phyloP scores from a whole-genome alignment of 2,797 vertebrate species.

The Peromyscus nudipes region DNA sequence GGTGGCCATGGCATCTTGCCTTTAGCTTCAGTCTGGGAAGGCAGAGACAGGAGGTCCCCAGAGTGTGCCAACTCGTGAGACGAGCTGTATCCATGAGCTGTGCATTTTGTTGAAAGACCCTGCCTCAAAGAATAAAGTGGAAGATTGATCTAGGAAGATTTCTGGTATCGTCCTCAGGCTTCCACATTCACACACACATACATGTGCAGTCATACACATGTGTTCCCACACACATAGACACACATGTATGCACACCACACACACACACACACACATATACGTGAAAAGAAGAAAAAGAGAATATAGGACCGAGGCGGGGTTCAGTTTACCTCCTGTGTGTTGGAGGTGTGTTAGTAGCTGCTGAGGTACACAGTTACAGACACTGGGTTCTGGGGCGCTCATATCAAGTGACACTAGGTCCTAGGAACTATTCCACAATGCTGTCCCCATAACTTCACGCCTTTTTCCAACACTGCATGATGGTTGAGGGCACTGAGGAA shows the following conservation, averaged over 20 bases:
- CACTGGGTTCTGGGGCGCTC: neutral
- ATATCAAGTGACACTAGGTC: neutral
- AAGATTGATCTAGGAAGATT: neutral
- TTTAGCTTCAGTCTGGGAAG: neutral
- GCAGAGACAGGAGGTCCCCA: neutral
- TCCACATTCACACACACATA: neutral
- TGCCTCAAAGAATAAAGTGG: neutral
- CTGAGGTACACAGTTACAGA: neutral
- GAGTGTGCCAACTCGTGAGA: neutral
- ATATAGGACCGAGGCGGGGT: fast-evolving
- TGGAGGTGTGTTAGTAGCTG: neutral
- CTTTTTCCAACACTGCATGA: neutral
- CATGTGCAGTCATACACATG: neutral
- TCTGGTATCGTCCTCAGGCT: too few relatives aligned
- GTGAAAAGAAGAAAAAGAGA: neutral
- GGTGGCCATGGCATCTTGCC: neutral
- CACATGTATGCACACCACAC: neutral
- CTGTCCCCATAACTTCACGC: neutral
- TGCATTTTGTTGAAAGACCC: neutral
- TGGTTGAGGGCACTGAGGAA: neutral
- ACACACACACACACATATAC: neutral
- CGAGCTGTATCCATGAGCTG: neutral
- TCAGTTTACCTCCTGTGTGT: neutral
- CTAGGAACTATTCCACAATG: neutral
- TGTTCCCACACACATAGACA: neutral